These are phyloP conservation scores for Phrynocephalus versicolor DNA, from an alignment of 2,113 vertebrate species.

Conservation along the genomic window DNA sequence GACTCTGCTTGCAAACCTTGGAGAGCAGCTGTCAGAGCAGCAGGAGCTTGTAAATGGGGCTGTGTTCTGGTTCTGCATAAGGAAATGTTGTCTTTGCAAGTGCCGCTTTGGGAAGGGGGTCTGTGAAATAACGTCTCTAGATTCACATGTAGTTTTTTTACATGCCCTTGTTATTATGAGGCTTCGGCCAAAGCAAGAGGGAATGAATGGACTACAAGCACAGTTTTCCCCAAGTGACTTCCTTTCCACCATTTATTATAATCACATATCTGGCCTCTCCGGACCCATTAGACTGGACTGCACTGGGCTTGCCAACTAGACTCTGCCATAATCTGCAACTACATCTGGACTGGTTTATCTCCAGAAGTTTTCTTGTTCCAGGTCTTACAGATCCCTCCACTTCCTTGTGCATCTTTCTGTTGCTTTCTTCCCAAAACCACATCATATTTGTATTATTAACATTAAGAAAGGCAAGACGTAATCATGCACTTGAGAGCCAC, in stretches of 20 bases:
- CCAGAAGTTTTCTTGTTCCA: neutral
- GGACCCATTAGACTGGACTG: neutral
- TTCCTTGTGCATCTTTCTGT: neutral
- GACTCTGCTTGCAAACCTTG: neutral
- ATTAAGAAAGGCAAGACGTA: neutral
- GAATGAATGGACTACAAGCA: neutral
- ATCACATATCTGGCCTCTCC: neutral
- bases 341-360: neutral
- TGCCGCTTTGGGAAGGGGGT: neutral
- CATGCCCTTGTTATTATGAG: neutral
- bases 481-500: neutral
- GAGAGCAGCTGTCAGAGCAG: neutral
- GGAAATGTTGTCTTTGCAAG: neutral
- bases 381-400: neutral
- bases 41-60: neutral
- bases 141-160: neutral
- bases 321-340: neutral
- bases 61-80: neutral
- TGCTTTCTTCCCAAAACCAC: neutral
- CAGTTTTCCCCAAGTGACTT: neutral
- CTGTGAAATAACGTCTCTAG: neutral
- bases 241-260: neutral
- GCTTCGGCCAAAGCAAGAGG: neutral
- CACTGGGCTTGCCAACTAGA: neutral
- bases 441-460: neutral